These are phyloP conservation scores for Merluccius polli DNA, from an alignment of 2,797 vertebrate genomes.

Conservation along the genomic window DNA sequence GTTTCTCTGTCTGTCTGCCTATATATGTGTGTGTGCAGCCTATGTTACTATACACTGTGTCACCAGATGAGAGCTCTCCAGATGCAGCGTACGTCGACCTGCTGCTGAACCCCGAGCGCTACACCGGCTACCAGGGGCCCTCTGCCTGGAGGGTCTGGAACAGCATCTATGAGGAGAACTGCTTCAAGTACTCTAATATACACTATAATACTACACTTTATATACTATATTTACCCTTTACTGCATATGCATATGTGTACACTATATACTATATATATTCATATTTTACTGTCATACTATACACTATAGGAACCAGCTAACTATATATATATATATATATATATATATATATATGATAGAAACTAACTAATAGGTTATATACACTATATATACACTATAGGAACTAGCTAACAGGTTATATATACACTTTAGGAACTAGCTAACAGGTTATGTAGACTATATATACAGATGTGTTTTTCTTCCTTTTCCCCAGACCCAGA, in stretches of 20 bases:
- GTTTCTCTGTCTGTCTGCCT: no score
- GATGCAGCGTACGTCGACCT: conserved; percentile 84
- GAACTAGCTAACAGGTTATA: neutral
- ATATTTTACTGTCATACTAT: no score
- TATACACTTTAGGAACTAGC: neutral
- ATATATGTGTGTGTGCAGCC: neutral
- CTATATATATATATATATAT: neutral
- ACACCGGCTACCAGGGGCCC: conserved; percentile 83
- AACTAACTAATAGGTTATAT: neutral
- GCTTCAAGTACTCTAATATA: conserved; percentile 78
- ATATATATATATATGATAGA: no score
- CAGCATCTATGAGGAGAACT: conserved; percentile 89
- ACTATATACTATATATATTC: neutral
- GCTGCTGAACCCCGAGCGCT: conserved; percentile 81
- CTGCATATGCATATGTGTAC: neutral
- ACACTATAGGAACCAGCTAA: no score
- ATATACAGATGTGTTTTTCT: neutral
- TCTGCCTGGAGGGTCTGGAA: conserved; percentile 89
- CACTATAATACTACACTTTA: no score
- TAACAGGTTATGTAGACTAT: neutral
- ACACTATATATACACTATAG: neutral
- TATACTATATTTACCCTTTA: no score
- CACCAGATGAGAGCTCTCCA: conserved; percentile 80
- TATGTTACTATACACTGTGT: neutral
- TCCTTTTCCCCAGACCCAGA: conserved; percentile 75